These are phyloP conservation scores for Didymodactylos carnosus DNA, from an alignment of 2,888 invertebrate species.

Conservation along the genomic window DNA sequence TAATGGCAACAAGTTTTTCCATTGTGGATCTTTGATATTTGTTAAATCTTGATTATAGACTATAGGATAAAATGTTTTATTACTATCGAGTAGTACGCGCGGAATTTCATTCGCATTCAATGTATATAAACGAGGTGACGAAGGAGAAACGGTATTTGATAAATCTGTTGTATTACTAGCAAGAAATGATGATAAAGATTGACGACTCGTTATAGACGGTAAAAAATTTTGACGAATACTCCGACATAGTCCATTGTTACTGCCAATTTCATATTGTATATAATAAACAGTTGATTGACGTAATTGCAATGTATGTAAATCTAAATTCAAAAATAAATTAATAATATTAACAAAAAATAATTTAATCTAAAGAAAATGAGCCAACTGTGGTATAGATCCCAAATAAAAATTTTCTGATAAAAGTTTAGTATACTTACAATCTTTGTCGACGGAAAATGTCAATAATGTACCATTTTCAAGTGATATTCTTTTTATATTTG, in stretches of 20 bases:
- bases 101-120: slow-evolving; percentile 4
- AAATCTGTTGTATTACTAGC: background rate
- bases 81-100: slow-evolving; percentile 7
- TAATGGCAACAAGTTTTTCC: slow-evolving; percentile 12
- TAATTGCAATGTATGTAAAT: background rate
- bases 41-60: background rate
- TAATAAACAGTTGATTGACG: background rate
- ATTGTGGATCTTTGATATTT: slow-evolving; percentile 9
- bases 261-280: background rate
- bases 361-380: no score
- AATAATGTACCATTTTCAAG: background rate
- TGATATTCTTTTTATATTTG: background rate
- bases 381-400: no score
- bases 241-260: background rate
- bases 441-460: background rate
- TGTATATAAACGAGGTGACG: background rate
- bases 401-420: no score
- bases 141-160: no score
- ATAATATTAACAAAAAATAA: background rate
- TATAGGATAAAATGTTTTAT: slow-evolving; percentile 9
- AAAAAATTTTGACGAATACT: background rate
- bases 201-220: background rate
- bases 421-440: background rate
- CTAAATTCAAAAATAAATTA: background rate
- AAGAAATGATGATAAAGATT: background rate